These are phyloP conservation scores for Takifugu flavidus DNA, from an alignment of 2,113 vertebrate species.

Conservation along the genomic window DNA sequence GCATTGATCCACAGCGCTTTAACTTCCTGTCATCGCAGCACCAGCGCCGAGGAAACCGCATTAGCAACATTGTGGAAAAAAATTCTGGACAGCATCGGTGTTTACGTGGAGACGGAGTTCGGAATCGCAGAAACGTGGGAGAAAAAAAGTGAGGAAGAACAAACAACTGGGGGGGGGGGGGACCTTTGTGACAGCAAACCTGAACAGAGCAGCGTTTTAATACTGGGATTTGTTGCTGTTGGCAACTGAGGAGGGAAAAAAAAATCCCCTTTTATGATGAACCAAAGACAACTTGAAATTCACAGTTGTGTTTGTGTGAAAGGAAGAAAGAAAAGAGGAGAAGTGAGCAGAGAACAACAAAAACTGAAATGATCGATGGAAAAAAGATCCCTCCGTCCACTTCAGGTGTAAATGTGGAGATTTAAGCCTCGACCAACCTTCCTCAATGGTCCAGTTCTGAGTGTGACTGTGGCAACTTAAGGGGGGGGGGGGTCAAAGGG, in stretches of 20 bases:
- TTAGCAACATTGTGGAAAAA: conserved; percentile 78
- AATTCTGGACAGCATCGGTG: conserved; percentile 82
- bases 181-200: conserved; percentile 61
- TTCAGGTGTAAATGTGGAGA: conserved; percentile 43
- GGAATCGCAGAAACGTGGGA: conserved; percentile 42
- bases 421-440: conserved; percentile 20
- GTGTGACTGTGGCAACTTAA: conserved; percentile 8
- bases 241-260: conserved; percentile 79
- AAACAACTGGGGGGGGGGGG: conserved; percentile 33
- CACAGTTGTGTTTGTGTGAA: conserved; percentile 86
- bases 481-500: neutral
- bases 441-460: conserved; percentile 28
- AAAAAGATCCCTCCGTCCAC: conserved; percentile 74
- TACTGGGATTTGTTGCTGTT: conserved; percentile 95
- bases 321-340: conserved; percentile 71
- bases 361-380: conserved; percentile 63
- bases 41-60: conserved; percentile 83
- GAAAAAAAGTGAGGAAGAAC: conserved; percentile 47
- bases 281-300: conserved; percentile 83
- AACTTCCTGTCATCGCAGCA: conserved; percentile 71
- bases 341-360: conserved; percentile 54
- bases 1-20: conserved; percentile 77
- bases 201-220: conserved; percentile 87
- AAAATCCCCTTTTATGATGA: conserved; percentile 52
- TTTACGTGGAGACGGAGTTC: conserved; percentile 35